Percentiles rank a stretch among this genome's conserved stretches.
Evolutionary conservation across 2,113 vertebrate genomes (phyloP).

Genomic region (Athene noctua): DNA sequence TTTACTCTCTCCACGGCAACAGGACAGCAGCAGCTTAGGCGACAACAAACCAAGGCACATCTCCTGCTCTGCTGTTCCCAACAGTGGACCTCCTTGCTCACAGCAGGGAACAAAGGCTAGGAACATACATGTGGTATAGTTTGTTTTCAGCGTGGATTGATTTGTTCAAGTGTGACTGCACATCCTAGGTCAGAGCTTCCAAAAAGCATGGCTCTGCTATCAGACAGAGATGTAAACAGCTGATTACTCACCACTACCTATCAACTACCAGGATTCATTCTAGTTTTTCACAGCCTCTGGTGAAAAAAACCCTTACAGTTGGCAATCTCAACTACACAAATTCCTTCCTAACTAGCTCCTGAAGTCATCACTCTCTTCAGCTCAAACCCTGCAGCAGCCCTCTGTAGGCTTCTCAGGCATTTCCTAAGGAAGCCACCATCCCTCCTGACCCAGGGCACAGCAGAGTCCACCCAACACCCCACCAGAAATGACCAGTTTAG

Average conservation of each 20-base stretch:
- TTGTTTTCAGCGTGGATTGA: neutral
- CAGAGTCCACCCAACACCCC: neutral
- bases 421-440: neutral
- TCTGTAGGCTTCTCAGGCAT: neutral
- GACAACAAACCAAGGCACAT: rapidly evolving
- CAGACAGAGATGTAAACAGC: neutral
- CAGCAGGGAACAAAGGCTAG: neutral
- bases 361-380: neutral
- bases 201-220: neutral
- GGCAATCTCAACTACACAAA: neutral
- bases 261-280: neutral
- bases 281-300: neutral
- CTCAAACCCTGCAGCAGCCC: neutral
- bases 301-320: neutral
- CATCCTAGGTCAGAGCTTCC: neutral
- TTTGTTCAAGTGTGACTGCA: neutral
- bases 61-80: neutral
- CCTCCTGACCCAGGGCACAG: neutral
- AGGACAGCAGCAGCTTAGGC: neutral
- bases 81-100: rapidly evolving
- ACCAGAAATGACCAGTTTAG: neutral
- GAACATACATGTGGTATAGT: too few species aligned
- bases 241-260: neutral
- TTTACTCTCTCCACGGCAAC: neutral
- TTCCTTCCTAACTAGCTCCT: neutral